Evolutionary conservation across 2,797 vertebrate species (phyloP), one percentile per base, ranked within the genome.

Genomic region (Vespertilio murinus): DNA sequence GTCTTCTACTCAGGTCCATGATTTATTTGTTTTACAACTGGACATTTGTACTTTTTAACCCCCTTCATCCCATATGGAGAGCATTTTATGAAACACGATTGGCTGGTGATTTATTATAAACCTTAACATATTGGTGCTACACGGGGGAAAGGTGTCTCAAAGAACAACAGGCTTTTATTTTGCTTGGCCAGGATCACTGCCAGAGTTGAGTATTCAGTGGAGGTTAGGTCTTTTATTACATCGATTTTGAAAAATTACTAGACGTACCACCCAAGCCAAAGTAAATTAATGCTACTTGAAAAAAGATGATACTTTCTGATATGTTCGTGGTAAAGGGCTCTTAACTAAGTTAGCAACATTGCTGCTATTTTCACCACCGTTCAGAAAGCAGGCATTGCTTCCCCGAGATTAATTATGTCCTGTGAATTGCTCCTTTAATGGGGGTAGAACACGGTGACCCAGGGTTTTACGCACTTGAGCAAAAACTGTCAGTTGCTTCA

Each of bases 401-500:
- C 69, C 42, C 77, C 65, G 91, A 84, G 91, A 89, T 95, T 74
- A 95, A 90, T 95, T 88, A 95, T 92, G 95, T 95, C 88, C 42
- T 90, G 79, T 95, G 86, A 95, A 52, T 94, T 95, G 91, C 78
- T 96, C 1, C 95, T 96, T 93, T 87, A 96, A 92, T 94, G 74
- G 91, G 30, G 92, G 90, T 92, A 94, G 95, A 96, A 78, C 95
- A 95, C 78, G 92, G n/a, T 92, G 94, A 92, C 88, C 93, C 16
- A 54, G 28, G 75, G 93, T 95, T 95, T 94, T 97, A 89, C 88
- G 88, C 94, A 70, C 96, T 94, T 96, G 95, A 95, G 94, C 86
- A 96, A 93, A 40, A 96, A 61, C 96, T 96, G 93, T 97, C 97
- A 96, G 94, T 97, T 96, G 96, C 94, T 97, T 97, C 79, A 0